Base-by-base conservation (phyloP, 2,113 vertebrate genomes). In the Calyptomena viridis region DNA sequence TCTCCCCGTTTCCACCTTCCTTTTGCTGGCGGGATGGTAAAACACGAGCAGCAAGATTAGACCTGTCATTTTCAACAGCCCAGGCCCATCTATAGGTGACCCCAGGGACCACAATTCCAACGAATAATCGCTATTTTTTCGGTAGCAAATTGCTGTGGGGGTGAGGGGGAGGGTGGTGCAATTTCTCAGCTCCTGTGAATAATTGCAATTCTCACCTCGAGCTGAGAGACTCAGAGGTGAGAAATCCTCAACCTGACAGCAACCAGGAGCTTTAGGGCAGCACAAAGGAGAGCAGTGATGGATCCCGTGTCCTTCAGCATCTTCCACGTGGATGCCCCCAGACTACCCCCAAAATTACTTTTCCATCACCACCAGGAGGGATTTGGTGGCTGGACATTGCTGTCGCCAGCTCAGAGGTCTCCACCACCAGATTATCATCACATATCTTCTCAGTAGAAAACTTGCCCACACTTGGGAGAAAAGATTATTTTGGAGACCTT, bases 341-440 rank as follows among this genome's bases (percentile, higher is more conserved):
- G 68, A 93, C 74, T 4, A 75, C 15, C 67, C 42, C 47, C 14
- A 89, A n/a, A 93, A 80, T n/a, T 4, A 25, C 5, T 44, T 76
- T 0, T 3, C 20, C 58, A 37, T 49, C 12, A 1, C 5, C 22
- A 17, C 21, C 35, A 55, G 66, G 6, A 84, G 14, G 18, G 20
- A 42, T 68, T 71, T 1, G 0, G 39, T 17, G 31, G 14, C 40
- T 14, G 42, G 77, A 31, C 13, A 25, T 13, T 0, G 0, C 30
- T 73, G 72, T 14, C 5, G 1, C 9, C 30, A 39, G 14, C 80
- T 64, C 59, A 14, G 55, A 55, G 59, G 8, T 62, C 50, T 71
- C 46, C 24, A 23, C 12, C 64, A 31, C 10, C 39, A 47, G 76
- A 7, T 30, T 9, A 33, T 2, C 30, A 46, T 8, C 23, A 42